Percentiles rank a stretch among this genome's conserved stretches.
These are phyloP conservation scores for Urocitellus parryii DNA, from an alignment of 2,113 vertebrate species.

Conservation along the genomic window DNA sequence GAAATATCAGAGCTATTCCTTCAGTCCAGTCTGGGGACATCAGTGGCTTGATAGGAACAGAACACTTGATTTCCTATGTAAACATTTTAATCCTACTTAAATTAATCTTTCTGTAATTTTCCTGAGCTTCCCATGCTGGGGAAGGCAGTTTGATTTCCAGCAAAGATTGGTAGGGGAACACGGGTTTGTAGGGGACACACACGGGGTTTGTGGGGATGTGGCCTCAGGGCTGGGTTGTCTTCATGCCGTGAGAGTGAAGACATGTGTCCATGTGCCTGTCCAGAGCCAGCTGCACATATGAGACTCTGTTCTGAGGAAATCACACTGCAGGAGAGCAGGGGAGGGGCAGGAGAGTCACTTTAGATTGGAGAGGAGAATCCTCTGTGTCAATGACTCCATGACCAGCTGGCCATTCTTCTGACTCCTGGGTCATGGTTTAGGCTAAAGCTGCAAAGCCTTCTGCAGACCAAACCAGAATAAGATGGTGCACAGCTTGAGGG, in stretches of 20 bases:
- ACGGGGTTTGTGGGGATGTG: too few species aligned
- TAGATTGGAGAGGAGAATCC: background rate
- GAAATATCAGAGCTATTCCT: accelerated
- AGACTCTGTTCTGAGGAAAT: background rate
- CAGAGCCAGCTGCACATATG: background rate
- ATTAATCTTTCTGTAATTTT: background rate
- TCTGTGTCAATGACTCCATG: background rate
- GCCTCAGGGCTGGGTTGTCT: too few species aligned
- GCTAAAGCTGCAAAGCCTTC: background rate
- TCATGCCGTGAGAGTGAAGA: background rate
- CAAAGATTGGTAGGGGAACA: too few species aligned
- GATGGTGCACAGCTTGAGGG: background rate
- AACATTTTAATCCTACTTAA: background rate
- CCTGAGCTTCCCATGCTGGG: background rate
- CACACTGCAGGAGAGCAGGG: background rate
- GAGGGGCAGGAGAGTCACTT: background rate
- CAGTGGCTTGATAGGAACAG: accelerated
- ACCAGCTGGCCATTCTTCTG: background rate
- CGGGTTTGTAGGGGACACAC: too few species aligned
- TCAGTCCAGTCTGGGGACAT: too few species aligned
- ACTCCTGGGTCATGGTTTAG: too few species aligned
- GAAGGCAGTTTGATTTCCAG: background rate
- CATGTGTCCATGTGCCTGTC: too few species aligned
- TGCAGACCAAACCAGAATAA: accelerated
- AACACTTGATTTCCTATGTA: background rate